Evolutionary conservation across 1,140 invertebrate species (phyloP).

Genomic region (Ceratosolen fusciceps): DNA sequence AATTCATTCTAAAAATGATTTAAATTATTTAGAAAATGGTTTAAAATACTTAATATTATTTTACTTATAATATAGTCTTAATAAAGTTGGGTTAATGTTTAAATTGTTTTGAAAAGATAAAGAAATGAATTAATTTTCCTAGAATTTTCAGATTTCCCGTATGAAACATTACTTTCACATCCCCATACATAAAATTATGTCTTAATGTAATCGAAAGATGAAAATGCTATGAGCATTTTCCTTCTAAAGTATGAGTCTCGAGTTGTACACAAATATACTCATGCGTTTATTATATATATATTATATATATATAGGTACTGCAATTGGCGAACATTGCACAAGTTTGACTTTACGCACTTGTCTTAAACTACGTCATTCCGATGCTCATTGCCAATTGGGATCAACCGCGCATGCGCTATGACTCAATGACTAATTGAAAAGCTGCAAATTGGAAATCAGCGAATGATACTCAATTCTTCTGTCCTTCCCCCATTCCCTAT

Average conservation of each 20-base stretch:
- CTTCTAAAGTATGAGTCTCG: not conserved
- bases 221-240: not conserved
- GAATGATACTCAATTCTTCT: not conserved
- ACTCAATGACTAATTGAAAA: constrained; percentile 18
- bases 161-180: constrained; percentile 20
- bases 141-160: not conserved
- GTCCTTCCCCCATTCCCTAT: too few species aligned
- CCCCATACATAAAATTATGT: constrained; percentile 29
- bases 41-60: too few species aligned
- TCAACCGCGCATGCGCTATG: not conserved
- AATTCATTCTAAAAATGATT: too few species aligned
- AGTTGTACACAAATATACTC: not conserved
- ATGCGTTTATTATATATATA: not conserved
- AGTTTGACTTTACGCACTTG: constrained; percentile 2
- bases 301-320: not conserved
- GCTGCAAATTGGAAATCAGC: constrained; percentile 18
- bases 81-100: too few species aligned
- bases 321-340: not conserved
- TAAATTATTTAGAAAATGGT: too few species aligned
- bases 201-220: not conserved
- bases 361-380: not conserved
- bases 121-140: not conserved
- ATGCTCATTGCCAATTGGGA: not conserved
- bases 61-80: too few species aligned
- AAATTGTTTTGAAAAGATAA: too few species aligned